Percentiles rank a stretch among this genome's conserved stretches.
phyloP scores from a whole-genome alignment of 2,113 vertebrate genomes.

The Arothron firmamentum region DNA sequence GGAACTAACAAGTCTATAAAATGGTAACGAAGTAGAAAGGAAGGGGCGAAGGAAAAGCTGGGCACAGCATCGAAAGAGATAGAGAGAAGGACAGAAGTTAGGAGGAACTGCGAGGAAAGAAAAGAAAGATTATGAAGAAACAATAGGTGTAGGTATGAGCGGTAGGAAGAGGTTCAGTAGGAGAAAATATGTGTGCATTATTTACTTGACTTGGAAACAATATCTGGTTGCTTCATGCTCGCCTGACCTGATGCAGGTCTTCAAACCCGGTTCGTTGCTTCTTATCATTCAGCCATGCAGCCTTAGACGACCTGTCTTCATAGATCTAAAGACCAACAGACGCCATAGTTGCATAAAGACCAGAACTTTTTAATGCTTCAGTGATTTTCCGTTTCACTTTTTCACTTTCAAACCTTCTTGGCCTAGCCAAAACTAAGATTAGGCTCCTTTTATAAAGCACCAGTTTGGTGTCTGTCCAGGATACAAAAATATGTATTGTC shows the following conservation, averaged over 20 bases:
- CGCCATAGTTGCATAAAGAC: too few relatives aligned
- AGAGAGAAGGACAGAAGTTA: not conserved
- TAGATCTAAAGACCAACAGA: too few relatives aligned
- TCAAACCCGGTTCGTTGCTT: constrained; percentile 6
- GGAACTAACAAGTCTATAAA: constrained; percentile 78
- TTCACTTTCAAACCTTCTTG: too few relatives aligned
- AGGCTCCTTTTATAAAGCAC: too few relatives aligned
- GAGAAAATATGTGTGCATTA: constrained; percentile 33
- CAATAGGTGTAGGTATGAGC: constrained; percentile 14
- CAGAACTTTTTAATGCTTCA: too few relatives aligned
- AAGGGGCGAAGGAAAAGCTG: constrained; percentile 29
- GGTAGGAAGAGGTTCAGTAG: constrained; percentile 15
- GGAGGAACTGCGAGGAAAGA: not conserved
- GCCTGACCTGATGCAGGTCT: not conserved
- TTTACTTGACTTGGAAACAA: constrained; percentile 39
- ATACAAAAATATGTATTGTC: too few relatives aligned
- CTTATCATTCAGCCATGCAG: not conserved
- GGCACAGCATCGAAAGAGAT: constrained; percentile 11
- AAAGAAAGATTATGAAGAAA: constrained; percentile 8
- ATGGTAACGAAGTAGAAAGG: constrained; percentile 35
- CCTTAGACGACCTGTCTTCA: too few relatives aligned
- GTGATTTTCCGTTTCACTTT: too few relatives aligned
- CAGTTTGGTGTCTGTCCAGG: too few relatives aligned
- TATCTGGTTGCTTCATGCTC: constrained; percentile 34
- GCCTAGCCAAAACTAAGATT: too few relatives aligned